Evolutionary conservation across 1,140 invertebrate genomes (phyloP), one percentile per base, ranked within the genome.

Genomic region (Drosophila pruinosa): DNA sequence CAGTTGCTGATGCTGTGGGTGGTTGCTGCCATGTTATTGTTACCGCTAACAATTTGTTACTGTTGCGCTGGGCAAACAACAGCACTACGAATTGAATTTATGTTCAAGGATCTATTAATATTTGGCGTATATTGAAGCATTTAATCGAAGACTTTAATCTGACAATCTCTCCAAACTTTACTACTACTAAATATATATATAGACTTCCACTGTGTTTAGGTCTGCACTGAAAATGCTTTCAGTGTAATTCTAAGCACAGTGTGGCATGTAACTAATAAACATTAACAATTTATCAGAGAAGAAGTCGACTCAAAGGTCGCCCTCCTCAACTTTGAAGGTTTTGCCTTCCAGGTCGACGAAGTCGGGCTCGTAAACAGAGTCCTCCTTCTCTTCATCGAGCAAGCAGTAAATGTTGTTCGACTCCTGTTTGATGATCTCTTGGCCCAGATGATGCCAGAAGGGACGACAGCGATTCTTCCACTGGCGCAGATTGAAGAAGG

Each of bases 391-490:
- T 45, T 88, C 82, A 59, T 88, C 71, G 4, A 90, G 73, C 17
- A 90, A 45, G 2, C 88, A 90, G 54, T 90, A 89, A 2, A 90
- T 88, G 8, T 53, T 52, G 6, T 90, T 72, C 6, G 48, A 24
- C 7, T 80, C 73, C 71, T 90, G 79, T 12, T 80, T 69, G n/a
- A 75, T 70, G 1, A 89, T 63, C 57, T 89, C 79, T 4, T 53
- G 15, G 1, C 75, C 81, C 10, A 90, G 17, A 17, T 63, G 68
- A 31, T 64, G 58, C 88, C 88, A 90, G 43, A 90, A 90, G 0
- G 72, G 78, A 38, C 83, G 69, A 17, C 88, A 90, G 34, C 81
- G 70, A 64, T 89, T 90, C 72, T 90, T 90, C 88, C 88, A 90
- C 26, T 90, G 88, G 0, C 88, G 75, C 4, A 90, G 45, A 34